Evolutionary conservation across 2,113 vertebrate species (phyloP), one percentile per base, ranked within the genome.

Genomic region (Pica pica): DNA sequence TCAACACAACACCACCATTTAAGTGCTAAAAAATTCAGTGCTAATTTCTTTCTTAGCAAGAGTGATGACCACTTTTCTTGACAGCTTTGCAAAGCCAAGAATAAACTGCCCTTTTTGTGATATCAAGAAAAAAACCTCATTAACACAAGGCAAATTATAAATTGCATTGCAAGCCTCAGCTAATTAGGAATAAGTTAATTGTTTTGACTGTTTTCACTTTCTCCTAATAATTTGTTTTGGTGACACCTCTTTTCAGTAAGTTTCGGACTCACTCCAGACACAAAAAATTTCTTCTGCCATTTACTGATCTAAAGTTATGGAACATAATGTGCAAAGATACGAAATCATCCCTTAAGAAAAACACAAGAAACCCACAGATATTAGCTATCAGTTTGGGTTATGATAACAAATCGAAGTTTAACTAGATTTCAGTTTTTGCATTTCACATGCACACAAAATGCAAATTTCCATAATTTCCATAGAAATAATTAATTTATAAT

Each of bases 41-140:
- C 67, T 89, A 81, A 87, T 87, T 93, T 91, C 19, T 87, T 80
- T 92, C 77, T 79, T 63, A 64, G 53, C 10, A 73, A 37, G 80
- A 93, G 33, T 13, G 33, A 81, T 47, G 67, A n/a, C 33, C 73
- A 84, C 7, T 5, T 76, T 79, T 69, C 53, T 68, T 92, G 70
- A 79, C 76, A 88, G 65, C 30, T 92, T 91, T 81, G 22, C 39
- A 91, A 89, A 90, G 55, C n/a, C 47, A 84, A 84, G 76, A 94
- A 87, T 64, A 93, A 94, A 50, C 21, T 35, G 37, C 35, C 19
- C 27, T 80, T 95, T 86, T 71, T 11, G 6, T 79, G 47, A 26
- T 61, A 67, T 24, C 41, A 65, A 64, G 37, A 42, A 92, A 95
- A 88, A 35, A 83, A 80, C 11, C 30, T 87, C 61, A 39, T 52